Percentiles rank a stretch among this genome's conserved stretches.
Evolutionary conservation across 1,140 invertebrate genomes (phyloP).

Genomic region (Doryteuthis pealeii): DNA sequence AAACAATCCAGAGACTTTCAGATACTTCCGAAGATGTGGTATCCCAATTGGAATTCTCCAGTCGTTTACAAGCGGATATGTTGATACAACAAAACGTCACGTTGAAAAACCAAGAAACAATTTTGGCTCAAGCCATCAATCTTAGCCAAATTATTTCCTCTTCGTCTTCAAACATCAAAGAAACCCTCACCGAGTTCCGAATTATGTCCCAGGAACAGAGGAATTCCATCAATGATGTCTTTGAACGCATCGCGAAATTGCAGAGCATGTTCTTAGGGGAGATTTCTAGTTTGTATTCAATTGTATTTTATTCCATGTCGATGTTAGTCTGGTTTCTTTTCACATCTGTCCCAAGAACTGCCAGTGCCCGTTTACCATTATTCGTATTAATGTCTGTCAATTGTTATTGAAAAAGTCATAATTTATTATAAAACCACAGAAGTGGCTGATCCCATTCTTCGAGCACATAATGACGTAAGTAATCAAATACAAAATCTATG

Average conservation of each 20-base stretch:
- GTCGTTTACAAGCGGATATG: slow-evolving; percentile 56
- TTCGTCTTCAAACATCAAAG: slow-evolving; percentile 60
- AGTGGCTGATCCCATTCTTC: no score
- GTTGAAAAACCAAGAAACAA: slow-evolving; percentile 63
- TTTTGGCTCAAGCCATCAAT: slow-evolving; percentile 62
- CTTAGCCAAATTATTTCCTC: slow-evolving; percentile 58
- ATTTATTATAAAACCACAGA: slow-evolving; percentile 11
- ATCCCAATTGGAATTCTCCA: slow-evolving; percentile 61
- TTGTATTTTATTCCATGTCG: slow-evolving; percentile 64
- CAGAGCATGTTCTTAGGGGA: slow-evolving; percentile 65
- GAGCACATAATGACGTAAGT: no score
- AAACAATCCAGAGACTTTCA: slow-evolving; percentile 62
- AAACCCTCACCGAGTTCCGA: slow-evolving; percentile 63
- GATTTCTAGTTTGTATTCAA: slow-evolving; percentile 66
- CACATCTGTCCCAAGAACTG: slow-evolving; percentile 63
- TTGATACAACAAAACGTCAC: slow-evolving; percentile 64
- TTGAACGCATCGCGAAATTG: slow-evolving; percentile 64
- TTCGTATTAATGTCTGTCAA: slow-evolving; percentile 63
- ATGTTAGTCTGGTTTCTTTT: slow-evolving; percentile 63
- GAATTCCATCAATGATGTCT: slow-evolving; percentile 64
- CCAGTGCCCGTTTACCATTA: slow-evolving; percentile 62
- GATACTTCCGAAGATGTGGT: slow-evolving; percentile 61
- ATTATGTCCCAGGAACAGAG: slow-evolving; percentile 64
- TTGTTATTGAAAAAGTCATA: slow-evolving; percentile 50
- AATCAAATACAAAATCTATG: no score